phyloP scores from a whole-genome alignment of 2,888 invertebrate species.

The Ochlodes sylvanus region DNA sequence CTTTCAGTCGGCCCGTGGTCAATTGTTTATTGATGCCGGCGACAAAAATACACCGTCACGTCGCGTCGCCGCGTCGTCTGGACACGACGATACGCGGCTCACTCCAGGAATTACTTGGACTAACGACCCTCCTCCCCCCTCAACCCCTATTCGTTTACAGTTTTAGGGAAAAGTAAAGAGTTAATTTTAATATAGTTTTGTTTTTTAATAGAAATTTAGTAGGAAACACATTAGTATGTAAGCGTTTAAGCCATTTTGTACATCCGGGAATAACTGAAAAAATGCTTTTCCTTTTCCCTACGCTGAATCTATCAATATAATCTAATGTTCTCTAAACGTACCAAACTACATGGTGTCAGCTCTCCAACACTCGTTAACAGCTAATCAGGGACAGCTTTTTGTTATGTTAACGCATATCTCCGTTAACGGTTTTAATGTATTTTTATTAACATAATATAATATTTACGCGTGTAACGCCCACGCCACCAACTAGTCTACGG shows the following conservation, averaged over 20 bases:
- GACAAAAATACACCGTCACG: constrained; percentile 76
- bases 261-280: too few species aligned
- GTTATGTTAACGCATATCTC: constrained; percentile 9
- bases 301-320: neutral
- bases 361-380: constrained; percentile 15
- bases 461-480: constrained; percentile 7
- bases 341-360: neutral
- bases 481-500: neutral
- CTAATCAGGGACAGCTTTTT: constrained; percentile 11
- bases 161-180: too few species aligned
- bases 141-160: too few species aligned
- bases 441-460: constrained; percentile 18
- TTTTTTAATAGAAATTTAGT: too few species aligned
- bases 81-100: constrained; percentile 3
- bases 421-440: constrained; percentile 13
- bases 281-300: too few species aligned
- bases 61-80: constrained; percentile 33
- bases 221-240: too few species aligned
- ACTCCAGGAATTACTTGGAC: too few species aligned
- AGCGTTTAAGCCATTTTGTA: too few species aligned
- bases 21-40: constrained; percentile 75
- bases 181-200: too few species aligned
- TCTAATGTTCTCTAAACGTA: neutral
- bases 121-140: too few species aligned
- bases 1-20: constrained; percentile 67